Evolutionary conservation across 2,113 vertebrate genomes (phyloP).

Genomic region (Brachirus orientalis): DNA sequence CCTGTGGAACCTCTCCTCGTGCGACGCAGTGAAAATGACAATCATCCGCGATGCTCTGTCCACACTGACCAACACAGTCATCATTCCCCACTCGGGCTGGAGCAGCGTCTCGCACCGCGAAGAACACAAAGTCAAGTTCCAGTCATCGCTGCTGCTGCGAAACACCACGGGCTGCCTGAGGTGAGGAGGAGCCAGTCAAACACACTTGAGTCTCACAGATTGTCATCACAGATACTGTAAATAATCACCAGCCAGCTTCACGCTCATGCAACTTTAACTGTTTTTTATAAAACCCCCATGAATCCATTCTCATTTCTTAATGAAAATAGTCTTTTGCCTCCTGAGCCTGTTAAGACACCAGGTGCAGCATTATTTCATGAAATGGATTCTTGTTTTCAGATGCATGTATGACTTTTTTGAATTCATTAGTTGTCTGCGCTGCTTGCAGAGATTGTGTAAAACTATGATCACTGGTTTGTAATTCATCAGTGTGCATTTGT

Average conservation of each 20-base stretch:
- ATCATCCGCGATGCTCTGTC: conserved; percentile 94
- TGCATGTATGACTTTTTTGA: conserved; percentile 23
- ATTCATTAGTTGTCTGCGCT: conserved; percentile 25
- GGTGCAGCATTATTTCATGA: conserved; percentile 10
- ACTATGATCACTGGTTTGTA: conserved; percentile 14
- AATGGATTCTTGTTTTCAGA: conserved; percentile 24
- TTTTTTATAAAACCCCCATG: neutral
- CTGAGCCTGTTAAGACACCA: neutral
- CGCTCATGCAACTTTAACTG: neutral
- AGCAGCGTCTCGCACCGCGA: conserved; percentile 90
- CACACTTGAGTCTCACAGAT: neutral
- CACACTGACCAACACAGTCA: conserved; percentile 94
- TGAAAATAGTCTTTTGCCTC: neutral
- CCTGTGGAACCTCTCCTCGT: conserved; percentile 97
- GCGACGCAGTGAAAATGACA: conserved; percentile 97
- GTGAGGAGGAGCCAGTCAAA: conserved; percentile 76
- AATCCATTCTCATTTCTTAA: neutral
- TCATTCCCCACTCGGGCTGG: conserved; percentile 98
- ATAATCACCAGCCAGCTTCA: neutral
- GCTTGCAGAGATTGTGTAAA: conserved; percentile 25
- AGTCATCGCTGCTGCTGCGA: conserved; percentile 92
- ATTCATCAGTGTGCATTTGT: conserved; percentile 9
- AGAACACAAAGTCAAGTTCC: conserved; percentile 94
- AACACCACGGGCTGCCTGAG: conserved; percentile 97
- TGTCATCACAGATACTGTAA: no score